Base-by-base conservation (phyloP, 2,888 invertebrate genomes). In the Noctua janthina region DNA sequence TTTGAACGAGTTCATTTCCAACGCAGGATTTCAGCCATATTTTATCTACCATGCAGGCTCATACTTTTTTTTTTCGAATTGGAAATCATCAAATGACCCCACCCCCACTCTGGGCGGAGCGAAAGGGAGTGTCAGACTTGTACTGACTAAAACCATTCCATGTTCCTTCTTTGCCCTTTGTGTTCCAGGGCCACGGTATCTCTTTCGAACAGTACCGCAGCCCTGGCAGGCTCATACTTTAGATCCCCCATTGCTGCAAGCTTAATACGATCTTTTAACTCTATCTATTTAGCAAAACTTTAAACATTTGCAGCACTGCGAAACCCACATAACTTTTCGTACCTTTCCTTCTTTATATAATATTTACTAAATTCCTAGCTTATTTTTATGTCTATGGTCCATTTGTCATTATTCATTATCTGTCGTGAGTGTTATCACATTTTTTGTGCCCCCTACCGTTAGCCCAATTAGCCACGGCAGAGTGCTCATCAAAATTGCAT, bases 401-500 rank as follows among this genome's bases (percentile, higher is more conserved):
- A 70, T 79, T 79, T 62, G 17, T 39, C 62, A 66, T 59, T 68
- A 72, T 77, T 76, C 49, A 59, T 56, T 46, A 68, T 72, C 64
- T 68, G 23, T 68, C 35, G 35, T 76, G 23, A 76, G 20, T 66
- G 67, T 66, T 72, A 73, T 80, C 46, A 49, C 23, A 62, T 81
- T 54, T 86, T 84, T 85, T 71, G 68, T 56, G 56, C 20, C 82
- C 74, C 81, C 79, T 72, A 80, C 78, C 81, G 87, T 81, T 79
- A 88, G 64, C 11, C 51, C 69, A 77, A 80, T 89, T 87, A 83
- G 88, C 83, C 88, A 91, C 88, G 90, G 87, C 86, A 82, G 86
- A 88, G 79, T 89, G 89, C 87, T 82, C 88, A 85, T 86, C 72
- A 87, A 89, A 89, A 88, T 86, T 89, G 84, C 87, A 89, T 89